These are phyloP conservation scores for Panorpa germanica DNA, from an alignment of 2,888 invertebrate species.

Conservation along the genomic window DNA sequence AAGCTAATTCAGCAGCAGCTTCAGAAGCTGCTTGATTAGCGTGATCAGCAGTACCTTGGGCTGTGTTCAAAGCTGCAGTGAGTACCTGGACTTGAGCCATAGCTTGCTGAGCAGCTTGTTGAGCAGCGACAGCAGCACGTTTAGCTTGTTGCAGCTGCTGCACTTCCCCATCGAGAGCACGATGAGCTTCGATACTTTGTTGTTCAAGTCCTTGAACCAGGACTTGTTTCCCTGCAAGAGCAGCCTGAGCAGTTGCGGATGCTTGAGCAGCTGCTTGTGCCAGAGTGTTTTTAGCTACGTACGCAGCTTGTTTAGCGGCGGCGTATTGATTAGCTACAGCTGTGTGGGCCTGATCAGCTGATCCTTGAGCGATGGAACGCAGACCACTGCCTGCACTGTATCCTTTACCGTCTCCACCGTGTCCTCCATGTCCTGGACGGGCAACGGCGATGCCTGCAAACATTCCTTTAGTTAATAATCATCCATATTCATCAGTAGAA, in stretches of 20 bases:
- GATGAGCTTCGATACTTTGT: slow-evolving; percentile 54
- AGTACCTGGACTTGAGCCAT: slow-evolving; percentile 48
- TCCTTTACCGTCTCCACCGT: too few relatives aligned
- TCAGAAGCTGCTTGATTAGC: slow-evolving; percentile 55
- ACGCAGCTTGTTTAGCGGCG: slow-evolving; percentile 61
- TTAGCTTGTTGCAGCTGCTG: slow-evolving; percentile 58
- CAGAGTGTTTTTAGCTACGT: slow-evolving; percentile 55
- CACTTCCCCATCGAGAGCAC: slow-evolving; percentile 46
- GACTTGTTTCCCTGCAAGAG: slow-evolving; percentile 43
- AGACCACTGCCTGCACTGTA: slow-evolving; percentile 52
- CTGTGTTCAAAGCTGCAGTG: slow-evolving; percentile 55
- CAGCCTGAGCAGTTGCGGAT: slow-evolving; percentile 45
- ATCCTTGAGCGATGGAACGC: slow-evolving; percentile 48
- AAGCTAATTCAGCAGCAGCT: slow-evolving; percentile 55
- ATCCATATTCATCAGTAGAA: too few relatives aligned
- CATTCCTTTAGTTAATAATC: too few relatives aligned
- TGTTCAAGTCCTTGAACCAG: slow-evolving; percentile 47
- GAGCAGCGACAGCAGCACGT: slow-evolving; percentile 45
- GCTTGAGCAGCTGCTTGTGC: slow-evolving; percentile 59
- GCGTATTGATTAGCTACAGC: slow-evolving; percentile 54
- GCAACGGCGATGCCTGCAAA: too few relatives aligned
- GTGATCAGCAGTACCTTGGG: slow-evolving; percentile 56
- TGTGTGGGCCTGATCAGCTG: slow-evolving; percentile 55
- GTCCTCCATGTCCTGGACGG: too few relatives aligned
- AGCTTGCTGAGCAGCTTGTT: slow-evolving; percentile 52